Percentiles rank a stretch among this genome's conserved stretches.
These are phyloP conservation scores for Peromyscus aztecus DNA, from an alignment of 2,797 vertebrate genomes.

Conservation along the genomic window DNA sequence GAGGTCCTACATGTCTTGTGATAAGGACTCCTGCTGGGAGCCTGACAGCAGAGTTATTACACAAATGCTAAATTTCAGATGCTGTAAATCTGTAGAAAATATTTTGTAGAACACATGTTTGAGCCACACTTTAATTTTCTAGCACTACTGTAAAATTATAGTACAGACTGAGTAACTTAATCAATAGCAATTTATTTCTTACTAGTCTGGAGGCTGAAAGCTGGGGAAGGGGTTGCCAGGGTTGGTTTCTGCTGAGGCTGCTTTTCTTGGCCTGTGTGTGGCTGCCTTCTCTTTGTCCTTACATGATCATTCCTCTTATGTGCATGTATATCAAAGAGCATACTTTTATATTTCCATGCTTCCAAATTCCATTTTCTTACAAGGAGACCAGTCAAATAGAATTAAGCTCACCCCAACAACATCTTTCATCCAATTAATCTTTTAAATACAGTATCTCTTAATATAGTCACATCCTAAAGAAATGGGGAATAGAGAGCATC, in stretches of 20 bases:
- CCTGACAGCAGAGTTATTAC: background rate
- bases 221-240: background rate
- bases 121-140: background rate
- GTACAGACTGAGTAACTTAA: background rate
- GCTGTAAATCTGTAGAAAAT: background rate
- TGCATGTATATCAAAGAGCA: background rate
- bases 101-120: background rate
- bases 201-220: background rate
- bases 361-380: background rate
- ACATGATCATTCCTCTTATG: background rate
- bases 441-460: background rate
- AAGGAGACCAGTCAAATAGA: background rate
- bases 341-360: background rate
- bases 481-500: accelerated
- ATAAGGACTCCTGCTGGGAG: background rate
- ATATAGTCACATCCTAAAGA: background rate
- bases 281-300: background rate
- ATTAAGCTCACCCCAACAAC: background rate
- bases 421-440: background rate
- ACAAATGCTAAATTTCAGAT: background rate
- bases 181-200: background rate
- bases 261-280: background rate
- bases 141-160: background rate
- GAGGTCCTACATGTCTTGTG: background rate
- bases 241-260: background rate